A percentile compares a stretch with the other conserved stretches of the same genome.
Conservation (phyloP, 2,113 vertebrate species). For the Bucco capensis region DNA sequence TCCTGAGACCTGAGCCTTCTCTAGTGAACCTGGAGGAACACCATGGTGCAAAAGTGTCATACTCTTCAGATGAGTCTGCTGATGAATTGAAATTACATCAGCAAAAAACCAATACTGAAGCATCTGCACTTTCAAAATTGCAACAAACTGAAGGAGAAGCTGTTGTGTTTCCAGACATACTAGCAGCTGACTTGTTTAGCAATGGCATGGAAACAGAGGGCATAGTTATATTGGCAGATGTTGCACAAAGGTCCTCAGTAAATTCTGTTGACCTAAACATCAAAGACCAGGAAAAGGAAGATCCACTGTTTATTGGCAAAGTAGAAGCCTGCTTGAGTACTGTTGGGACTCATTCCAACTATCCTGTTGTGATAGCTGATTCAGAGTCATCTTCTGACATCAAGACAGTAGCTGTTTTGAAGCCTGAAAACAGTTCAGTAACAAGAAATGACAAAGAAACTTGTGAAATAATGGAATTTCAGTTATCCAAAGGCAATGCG, state of each 20-base stretch:
- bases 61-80: neutral
- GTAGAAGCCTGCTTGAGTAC: neutral
- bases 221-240: neutral
- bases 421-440: neutral
- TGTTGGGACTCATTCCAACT: neutral
- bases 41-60: neutral
- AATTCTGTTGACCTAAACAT: neutral
- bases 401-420: neutral
- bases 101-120: neutral
- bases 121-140: neutral
- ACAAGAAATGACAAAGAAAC: neutral
- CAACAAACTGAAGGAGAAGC: neutral
- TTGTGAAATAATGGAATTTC: neutral
- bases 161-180: neutral
- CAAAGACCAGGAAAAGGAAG: neutral
- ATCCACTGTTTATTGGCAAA: neutral
- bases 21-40: neutral
- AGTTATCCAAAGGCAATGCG: neutral
- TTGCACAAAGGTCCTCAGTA: neutral
- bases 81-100: neutral
- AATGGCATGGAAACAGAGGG: neutral
- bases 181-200: neutral
- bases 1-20: neutral
- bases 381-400: neutral
- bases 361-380: accelerated